Percentiles rank a stretch among this genome's conserved stretches.
These are phyloP conservation scores for Gymnorhina tibicen DNA, from an alignment of 2,113 vertebrate species.

Conservation along the genomic window DNA sequence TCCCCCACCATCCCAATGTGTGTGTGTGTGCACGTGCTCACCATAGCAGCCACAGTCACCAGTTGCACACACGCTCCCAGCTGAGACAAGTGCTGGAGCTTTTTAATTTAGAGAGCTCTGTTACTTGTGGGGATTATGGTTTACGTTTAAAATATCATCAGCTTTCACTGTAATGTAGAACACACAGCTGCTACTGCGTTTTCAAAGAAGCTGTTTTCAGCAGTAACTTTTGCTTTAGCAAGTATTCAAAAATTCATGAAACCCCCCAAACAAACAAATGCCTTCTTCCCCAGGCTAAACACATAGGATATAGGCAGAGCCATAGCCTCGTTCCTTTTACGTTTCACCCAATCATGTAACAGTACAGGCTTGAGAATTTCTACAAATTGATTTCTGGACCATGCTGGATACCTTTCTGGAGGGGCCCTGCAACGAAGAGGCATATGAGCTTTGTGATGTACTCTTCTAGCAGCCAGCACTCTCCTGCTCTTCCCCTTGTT, in stretches of 20 bases:
- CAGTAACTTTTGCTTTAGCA: not conserved
- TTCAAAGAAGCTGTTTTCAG: not conserved
- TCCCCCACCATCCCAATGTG: not conserved
- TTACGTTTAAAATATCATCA: not conserved
- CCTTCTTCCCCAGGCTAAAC: not conserved
- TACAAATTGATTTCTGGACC: not conserved
- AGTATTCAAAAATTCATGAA: not conserved
- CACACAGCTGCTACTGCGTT: not conserved
- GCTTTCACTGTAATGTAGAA: not conserved
- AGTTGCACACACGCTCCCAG: not conserved
- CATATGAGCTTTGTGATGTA: not conserved
- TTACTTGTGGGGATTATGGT: not conserved
- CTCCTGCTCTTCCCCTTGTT: not conserved
- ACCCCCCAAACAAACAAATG: not conserved
- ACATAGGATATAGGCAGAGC: not conserved
- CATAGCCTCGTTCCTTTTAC: not conserved
- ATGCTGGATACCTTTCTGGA: not conserved
- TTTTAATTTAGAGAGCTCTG: conserved; percentile 4
- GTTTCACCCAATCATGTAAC: not conserved
- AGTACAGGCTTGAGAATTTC: not conserved
- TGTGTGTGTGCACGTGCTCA: not conserved
- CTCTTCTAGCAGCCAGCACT: not conserved
- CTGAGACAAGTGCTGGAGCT: not conserved
- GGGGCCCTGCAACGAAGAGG: not conserved
- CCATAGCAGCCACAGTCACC: not conserved